Evolutionary conservation across 2,113 vertebrate genomes (phyloP).

Genomic region (Oryzias woworae): DNA sequence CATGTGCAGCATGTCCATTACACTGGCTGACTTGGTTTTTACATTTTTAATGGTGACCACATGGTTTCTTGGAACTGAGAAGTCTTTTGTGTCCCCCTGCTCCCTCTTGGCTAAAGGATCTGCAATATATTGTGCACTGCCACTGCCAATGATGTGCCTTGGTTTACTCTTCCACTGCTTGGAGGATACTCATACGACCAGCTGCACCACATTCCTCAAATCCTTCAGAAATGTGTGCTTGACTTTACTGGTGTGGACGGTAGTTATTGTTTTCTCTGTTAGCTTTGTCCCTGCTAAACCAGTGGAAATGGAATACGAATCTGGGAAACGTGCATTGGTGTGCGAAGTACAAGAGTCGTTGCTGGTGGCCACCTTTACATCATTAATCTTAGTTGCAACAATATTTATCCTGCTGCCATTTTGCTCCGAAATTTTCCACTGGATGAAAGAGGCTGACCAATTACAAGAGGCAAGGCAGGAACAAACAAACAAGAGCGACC

Average conservation of each 20-base stretch:
- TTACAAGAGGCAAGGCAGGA: conserved; percentile 18
- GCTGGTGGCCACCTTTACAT: conserved; percentile 23
- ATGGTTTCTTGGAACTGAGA: conserved; percentile 35
- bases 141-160: conserved; percentile 61
- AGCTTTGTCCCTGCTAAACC: neutral
- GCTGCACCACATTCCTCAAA: neutral
- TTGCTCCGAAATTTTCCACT: conserved; percentile 41
- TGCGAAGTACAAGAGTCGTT: conserved; percentile 59
- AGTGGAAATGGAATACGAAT: neutral
- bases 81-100: conserved; percentile 36
- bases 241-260: conserved; percentile 57
- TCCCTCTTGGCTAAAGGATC: conserved; percentile 60
- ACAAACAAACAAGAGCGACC: conserved; percentile 18
- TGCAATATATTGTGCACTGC: conserved; percentile 51
- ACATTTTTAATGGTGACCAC: neutral
- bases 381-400: conserved; percentile 14
- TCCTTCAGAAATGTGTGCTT: conserved; percentile 15
- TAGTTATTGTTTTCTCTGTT: conserved; percentile 39
- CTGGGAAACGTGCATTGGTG: neutral
- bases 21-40: conserved; percentile 61
- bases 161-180: conserved; percentile 58
- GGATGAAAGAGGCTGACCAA: conserved; percentile 37
- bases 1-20: conserved; percentile 62
- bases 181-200: neutral
- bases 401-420: conserved; percentile 42